Percentiles rank a stretch among this genome's conserved stretches.
Evolutionary conservation across 2,797 vertebrate species (phyloP).

Genomic region (Phalanger gymnotis): DNA sequence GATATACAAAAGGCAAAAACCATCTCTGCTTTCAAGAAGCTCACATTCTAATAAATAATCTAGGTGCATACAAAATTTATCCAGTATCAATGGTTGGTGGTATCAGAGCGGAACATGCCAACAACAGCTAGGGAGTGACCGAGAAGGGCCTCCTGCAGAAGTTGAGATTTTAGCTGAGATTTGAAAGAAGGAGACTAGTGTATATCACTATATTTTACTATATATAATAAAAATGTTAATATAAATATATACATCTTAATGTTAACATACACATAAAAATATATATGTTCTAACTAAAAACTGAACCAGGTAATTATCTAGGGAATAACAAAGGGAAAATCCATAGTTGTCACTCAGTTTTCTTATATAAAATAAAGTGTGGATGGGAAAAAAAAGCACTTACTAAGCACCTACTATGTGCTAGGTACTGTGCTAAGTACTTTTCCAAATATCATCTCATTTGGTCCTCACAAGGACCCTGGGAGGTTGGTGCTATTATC

Average conservation of each 20-base stretch:
- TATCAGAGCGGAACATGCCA: neutral
- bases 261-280: too few relatives aligned
- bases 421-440: neutral
- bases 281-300: neutral
- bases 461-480: neutral
- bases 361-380: neutral
- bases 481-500: neutral
- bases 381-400: neutral
- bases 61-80: neutral
- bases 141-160: neutral
- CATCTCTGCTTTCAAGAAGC: neutral
- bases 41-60: neutral
- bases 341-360: neutral
- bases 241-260: too few relatives aligned
- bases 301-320: neutral
- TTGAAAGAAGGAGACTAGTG: neutral
- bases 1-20: neutral
- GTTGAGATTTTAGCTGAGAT: neutral
- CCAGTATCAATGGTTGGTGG: neutral
- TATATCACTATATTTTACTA: neutral
- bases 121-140: neutral
- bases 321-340: neutral
- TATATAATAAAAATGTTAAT: neutral
- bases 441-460: neutral
- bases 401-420: neutral